A percentile compares a stretch with the other conserved stretches of the same genome.
Conservation (phyloP, 2,797 vertebrate species). For the Ambastaia sidthimunki region DNA sequence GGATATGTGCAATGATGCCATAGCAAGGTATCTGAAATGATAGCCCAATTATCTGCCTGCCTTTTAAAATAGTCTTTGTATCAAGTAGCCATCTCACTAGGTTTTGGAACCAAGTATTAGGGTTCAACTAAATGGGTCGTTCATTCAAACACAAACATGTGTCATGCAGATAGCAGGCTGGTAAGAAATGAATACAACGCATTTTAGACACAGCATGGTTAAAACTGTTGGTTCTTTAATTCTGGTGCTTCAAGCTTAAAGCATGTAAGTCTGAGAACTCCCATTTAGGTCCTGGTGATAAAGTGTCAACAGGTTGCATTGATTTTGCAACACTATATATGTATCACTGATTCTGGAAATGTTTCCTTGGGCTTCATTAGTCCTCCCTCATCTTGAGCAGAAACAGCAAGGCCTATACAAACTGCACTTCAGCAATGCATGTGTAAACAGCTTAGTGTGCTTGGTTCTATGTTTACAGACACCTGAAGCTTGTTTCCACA, state of each 20-base stretch:
- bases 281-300: slow-evolving; percentile 40
- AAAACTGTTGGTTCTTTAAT: too few relatives aligned
- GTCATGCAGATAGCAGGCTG: too few relatives aligned
- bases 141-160: too few relatives aligned
- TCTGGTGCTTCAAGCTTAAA: too few relatives aligned
- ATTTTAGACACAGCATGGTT: too few relatives aligned
- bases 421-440: slow-evolving; percentile 8
- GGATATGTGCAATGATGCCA: background rate
- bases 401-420: slow-evolving; percentile 37
- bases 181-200: too few relatives aligned
- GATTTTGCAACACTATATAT: slow-evolving; percentile 49
- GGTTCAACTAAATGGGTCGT: too few relatives aligned
- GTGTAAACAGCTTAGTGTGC: slow-evolving; percentile 35
- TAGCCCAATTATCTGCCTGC: background rate
- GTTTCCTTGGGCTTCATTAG: slow-evolving; percentile 44
- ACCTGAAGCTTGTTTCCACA: background rate
- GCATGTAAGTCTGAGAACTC: slow-evolving; percentile 32
- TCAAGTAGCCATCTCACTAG: background rate
- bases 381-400: slow-evolving; percentile 36
- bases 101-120: background rate
- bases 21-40: too few relatives aligned
- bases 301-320: slow-evolving; percentile 40
- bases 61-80: background rate
- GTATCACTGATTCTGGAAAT: slow-evolving; percentile 34
- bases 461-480: slow-evolving; percentile 12